Evolutionary conservation across 2,113 vertebrate species (phyloP).

Genomic region (Ptyas mucosa): DNA sequence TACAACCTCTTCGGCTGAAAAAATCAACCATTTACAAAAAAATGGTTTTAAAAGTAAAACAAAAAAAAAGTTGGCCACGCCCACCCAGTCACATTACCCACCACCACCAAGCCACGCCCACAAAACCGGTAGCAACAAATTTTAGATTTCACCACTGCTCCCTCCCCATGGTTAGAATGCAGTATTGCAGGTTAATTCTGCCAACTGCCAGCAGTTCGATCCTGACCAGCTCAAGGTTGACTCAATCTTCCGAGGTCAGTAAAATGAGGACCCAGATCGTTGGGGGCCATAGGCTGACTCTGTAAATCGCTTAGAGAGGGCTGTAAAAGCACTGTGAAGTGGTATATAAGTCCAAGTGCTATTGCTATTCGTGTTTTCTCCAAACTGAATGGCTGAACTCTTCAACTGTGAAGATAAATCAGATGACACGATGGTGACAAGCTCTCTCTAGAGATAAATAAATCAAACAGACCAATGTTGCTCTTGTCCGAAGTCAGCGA

Average conservation of each 20-base stretch:
- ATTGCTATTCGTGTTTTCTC: not conserved
- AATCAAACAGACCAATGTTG: not conserved
- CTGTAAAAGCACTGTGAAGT: not conserved
- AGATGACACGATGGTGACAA: not conserved
- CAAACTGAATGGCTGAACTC: not conserved
- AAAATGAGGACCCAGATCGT: not conserved
- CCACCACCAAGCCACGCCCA: too few species aligned
- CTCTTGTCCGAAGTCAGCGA: not conserved
- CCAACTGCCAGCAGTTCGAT: too few species aligned
- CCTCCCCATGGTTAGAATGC: too few species aligned
- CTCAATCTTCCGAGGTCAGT: not conserved
- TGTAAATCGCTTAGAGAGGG: not conserved
- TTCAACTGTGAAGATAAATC: not conserved
- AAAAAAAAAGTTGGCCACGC: too few species aligned
- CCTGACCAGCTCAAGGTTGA: too few species aligned
- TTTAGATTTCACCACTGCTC: too few species aligned
- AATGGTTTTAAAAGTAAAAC: too few species aligned
- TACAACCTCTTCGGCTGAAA: too few species aligned
- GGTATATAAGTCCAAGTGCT: not conserved
- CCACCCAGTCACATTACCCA: too few species aligned
- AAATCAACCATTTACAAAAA: too few species aligned
- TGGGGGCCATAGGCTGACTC: not conserved
- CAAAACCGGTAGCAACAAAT: too few species aligned
- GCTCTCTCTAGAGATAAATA: not conserved
- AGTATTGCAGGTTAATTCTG: too few species aligned